Evolutionary conservation across 2,888 invertebrate species (phyloP).

Genomic region (Cyrtodaria siliqua): DNA sequence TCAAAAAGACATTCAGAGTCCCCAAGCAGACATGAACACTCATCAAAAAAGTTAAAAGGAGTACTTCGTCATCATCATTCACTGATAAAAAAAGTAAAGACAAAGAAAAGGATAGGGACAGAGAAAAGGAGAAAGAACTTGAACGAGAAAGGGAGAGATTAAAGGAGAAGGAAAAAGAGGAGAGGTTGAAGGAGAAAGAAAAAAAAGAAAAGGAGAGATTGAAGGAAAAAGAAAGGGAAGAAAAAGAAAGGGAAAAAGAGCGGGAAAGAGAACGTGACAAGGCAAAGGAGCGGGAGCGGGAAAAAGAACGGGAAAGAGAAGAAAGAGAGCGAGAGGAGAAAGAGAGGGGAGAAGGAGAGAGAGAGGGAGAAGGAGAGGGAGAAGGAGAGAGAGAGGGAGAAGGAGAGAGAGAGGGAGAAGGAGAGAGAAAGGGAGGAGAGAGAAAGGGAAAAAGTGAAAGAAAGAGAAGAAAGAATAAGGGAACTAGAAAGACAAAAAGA

Average conservation of each 20-base stretch:
- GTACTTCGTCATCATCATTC: slow-evolving; percentile 44
- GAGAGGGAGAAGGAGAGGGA: slow-evolving; percentile 25
- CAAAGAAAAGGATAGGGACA: slow-evolving; percentile 24
- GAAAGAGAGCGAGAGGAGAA: slow-evolving; percentile 31
- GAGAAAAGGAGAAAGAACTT: slow-evolving; percentile 21
- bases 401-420: slow-evolving; percentile 21
- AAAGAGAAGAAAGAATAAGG: slow-evolving; percentile 25
- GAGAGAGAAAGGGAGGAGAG: slow-evolving; percentile 25
- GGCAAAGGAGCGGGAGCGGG: too few species aligned
- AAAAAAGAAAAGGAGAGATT: slow-evolving; percentile 19
- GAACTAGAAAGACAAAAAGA: slow-evolving; percentile 29
- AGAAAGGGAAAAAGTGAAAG: slow-evolving; percentile 17
- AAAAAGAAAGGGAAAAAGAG: slow-evolving; percentile 46
- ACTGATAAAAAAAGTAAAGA: slow-evolving; percentile 36
- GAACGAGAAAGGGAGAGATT: slow-evolving; percentile 14
- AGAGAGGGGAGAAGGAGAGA: slow-evolving; percentile 21
- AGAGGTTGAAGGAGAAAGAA: slow-evolving; percentile 21
- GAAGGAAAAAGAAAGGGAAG: slow-evolving; percentile 38
- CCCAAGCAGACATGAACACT: slow-evolving; percentile 48
- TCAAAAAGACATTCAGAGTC: slow-evolving; percentile 66
- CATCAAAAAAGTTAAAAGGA: slow-evolving; percentile 45
- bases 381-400: slow-evolving; percentile 21
- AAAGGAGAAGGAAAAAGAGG: slow-evolving; percentile 11
- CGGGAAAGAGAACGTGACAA: slow-evolving; percentile 16
- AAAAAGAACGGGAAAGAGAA: too few species aligned